Evolutionary conservation across 2,888 invertebrate species (phyloP), one percentile per base, ranked within the genome.

Genomic region (Pegoplata infirma): DNA sequence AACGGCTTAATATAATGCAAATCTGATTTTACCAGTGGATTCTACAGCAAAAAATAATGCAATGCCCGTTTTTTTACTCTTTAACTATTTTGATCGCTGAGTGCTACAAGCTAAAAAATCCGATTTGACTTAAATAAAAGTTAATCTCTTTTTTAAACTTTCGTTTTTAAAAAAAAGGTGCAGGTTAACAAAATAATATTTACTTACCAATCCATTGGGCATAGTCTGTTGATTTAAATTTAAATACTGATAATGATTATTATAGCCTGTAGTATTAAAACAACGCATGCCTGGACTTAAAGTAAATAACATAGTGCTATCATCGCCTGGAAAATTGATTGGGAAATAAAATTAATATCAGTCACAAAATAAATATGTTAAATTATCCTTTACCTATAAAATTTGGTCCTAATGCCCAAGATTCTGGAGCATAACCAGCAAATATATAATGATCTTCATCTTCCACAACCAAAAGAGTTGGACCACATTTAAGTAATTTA

Each of bases 191-290:
- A 66, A 53, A 10, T 2, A 17, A 53, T 47, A 19, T 5, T n/a
- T 25, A 90, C 92, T 91, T 84, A 95, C 93, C 90, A 98, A 87
- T 79, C 98, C 98, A 90, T 98, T 98, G 0, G 98, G 97, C 92
- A 98, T 91, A 0, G 97, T 98, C 90, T 97, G 95, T 82, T 97
- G 97, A 84, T 96, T 94, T 76, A 94, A 91, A 90, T 98, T 98
- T 81, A 98, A 91, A 89, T 98, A 98, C 90, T 97, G 96, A 88
- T 94, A 98, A 87, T 98, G 96, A 80, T 94, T 92, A 89, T 98
- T 98, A 89, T 94, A 97, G 0, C 93, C 93, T 0, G 96, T 96
- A 0, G 96, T 90, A 0, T 91, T 91, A 88, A 95, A 98, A 2
- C 95, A 91, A 36, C 94, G 90, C 92, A 96, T 94, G 69, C 92